phyloP scores from a whole-genome alignment of 1,140 invertebrate species.

The Musca vetustissima region DNA sequence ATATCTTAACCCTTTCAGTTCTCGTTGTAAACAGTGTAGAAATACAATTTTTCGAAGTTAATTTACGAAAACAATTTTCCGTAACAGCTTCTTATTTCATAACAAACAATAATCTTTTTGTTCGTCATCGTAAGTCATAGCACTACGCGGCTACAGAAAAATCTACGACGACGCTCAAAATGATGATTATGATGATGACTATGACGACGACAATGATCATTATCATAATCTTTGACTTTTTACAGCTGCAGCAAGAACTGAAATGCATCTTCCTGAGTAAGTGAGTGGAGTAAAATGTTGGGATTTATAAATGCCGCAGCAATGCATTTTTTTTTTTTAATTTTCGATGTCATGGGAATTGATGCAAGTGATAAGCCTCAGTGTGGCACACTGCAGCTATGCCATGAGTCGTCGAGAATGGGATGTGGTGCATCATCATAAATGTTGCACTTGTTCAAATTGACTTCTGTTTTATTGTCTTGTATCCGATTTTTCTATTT shows the following conservation, averaged over 20 bases:
- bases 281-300: background rate
- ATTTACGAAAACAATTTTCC: constrained; percentile 6
- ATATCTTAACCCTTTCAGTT: too few relatives aligned
- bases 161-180: background rate
- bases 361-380: constrained; percentile 26
- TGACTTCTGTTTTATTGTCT: constrained; percentile 23
- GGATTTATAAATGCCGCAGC: constrained; percentile 11
- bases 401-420: background rate
- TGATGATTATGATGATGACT: constrained; percentile 2
- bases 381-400: background rate
- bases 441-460: constrained; percentile 16
- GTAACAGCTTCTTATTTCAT: constrained; percentile 12
- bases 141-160: too few relatives aligned
- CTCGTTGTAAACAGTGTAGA: background rate
- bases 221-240: constrained; percentile 17
- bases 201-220: too few relatives aligned
- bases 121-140: background rate
- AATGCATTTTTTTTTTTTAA: constrained; percentile 4
- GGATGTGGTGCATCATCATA: constrained; percentile 8
- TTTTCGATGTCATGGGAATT: constrained; percentile 28
- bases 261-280: background rate
- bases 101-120: constrained; percentile 1
- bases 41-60: background rate
- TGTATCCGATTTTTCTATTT: background rate
- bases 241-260: constrained; percentile 4